phyloP scores from a whole-genome alignment of 2,888 invertebrate genomes.

The Marronus borbonicus region DNA sequence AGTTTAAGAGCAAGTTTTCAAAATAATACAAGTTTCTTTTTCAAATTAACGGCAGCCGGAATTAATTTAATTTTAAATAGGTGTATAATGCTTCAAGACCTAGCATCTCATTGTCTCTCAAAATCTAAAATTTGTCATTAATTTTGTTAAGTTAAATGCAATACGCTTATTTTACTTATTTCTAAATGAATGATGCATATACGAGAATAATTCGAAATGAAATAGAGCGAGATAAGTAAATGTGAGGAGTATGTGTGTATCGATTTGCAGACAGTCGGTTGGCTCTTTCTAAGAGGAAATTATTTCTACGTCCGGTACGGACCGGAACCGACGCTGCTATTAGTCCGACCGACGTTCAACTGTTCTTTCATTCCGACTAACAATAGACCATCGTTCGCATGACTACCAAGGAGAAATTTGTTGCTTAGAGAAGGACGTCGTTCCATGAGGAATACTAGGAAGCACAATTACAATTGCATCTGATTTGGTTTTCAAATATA shows the following conservation, averaged over 20 bases:
- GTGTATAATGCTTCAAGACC: too few species aligned
- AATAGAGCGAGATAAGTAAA: conserved; percentile 2
- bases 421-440: conserved; percentile 6
- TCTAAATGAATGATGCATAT: not conserved
- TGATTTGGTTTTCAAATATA: too few species aligned
- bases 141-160: too few species aligned
- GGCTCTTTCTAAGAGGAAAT: conserved; percentile 62
- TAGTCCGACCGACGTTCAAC: conserved; percentile 63
- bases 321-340: conserved; percentile 65
- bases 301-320: conserved; percentile 66
- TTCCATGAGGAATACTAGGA: not conserved
- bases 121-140: too few species aligned
- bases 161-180: too few species aligned
- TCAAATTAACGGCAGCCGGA: too few species aligned
- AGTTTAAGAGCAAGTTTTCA: too few species aligned
- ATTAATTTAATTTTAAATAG: too few species aligned
- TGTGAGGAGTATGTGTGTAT: conserved; percentile 1
- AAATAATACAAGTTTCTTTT: too few species aligned
- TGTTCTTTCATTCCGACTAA: conserved; percentile 54
- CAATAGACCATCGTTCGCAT: conserved; percentile 42
- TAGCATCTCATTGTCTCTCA: too few species aligned
- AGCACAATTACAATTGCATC: too few species aligned
- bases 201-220: not conserved
- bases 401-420: conserved; percentile 15
- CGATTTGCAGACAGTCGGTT: conserved; percentile 44